Base-by-base conservation (phyloP, 2,113 vertebrate genomes). In the Stomatorhinus ivindoensis region DNA sequence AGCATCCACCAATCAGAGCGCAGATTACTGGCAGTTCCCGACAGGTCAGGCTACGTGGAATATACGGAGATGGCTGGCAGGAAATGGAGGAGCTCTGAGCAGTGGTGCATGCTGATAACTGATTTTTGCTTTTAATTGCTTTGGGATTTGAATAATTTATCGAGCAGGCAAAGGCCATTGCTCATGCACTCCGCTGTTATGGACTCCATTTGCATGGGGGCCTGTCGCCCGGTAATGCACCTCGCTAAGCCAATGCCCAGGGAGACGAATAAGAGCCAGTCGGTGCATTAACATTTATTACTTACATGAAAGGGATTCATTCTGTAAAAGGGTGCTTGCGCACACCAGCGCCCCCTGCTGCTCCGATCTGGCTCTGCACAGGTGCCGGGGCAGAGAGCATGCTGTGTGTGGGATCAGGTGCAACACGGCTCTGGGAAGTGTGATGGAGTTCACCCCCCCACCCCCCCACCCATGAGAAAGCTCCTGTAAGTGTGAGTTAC, bases 111-210 rank as follows among this genome's bases (percentile, higher is more conserved):
- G 47, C 91, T 76, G 93, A 95, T 95, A 94, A 94, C 94, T 93
- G 93, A 94, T 94, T 95, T 87, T 94, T 90, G 90, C 55, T 91
- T 94, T 93, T 95, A 93, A 95, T 95, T 94, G 93, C 94, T 93
- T 90, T 69, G 90, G 94, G 95, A 95, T 96, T 95, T 95, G 93
- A 95, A 95, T 95, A 93, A 95, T 95, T 95, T 94, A 95, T 93
- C 82, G 91, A 91, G 92, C 91, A 92, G 92, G 93, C 93, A 93
- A 93, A 93, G 92, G 93, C 50, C 84, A 91, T 93, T 89, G 47
- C 87, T 58, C 42, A 61, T 87, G 65, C 86, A 87, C 31, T n/a
- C 31, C 24, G 50, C 5, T 58, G 55, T 88, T 88, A 90, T 48
- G 69, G 48, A 84, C n/a, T 46, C 39, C 50, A 89, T 84, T 89